These are phyloP conservation scores for Eristalis pertinax DNA, from an alignment of 2,888 invertebrate species.

Conservation along the genomic window DNA sequence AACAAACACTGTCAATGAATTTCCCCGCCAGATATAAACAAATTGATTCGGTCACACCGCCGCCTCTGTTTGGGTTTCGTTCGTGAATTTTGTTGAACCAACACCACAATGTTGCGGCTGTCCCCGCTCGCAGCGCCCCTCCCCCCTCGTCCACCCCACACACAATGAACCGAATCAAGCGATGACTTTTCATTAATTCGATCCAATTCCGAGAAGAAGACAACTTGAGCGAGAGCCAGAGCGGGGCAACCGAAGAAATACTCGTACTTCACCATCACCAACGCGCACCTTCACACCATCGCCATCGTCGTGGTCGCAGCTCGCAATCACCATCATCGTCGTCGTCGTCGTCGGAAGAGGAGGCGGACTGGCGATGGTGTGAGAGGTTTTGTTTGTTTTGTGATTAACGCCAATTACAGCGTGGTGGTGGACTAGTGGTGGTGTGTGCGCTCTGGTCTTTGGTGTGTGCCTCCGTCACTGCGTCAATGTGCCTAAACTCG, in stretches of 20 bases:
- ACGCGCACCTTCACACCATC: not conserved
- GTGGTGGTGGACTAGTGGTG: constrained; percentile 9
- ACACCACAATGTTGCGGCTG: not conserved
- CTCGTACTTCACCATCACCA: not conserved
- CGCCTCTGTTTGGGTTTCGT: constrained; percentile 19
- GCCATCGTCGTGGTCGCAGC: not conserved
- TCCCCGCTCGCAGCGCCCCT: not conserved
- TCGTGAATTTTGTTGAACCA: constrained; percentile 56
- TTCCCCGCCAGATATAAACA: constrained; percentile 55
- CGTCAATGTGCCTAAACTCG: constrained; percentile 55
- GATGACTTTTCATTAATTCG: constrained; percentile 64
- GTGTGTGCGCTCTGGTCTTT: not conserved
- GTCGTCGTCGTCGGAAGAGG: not conserved
- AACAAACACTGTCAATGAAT: constrained; percentile 47
- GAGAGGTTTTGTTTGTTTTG: constrained; percentile 58
- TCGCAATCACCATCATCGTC: not conserved
- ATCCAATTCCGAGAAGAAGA: constrained; percentile 58
- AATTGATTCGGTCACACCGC: constrained; percentile 58
- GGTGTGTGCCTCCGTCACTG: constrained; percentile 19
- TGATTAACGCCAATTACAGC: constrained; percentile 67
- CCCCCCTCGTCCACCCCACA: not conserved
- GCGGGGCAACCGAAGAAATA: constrained; percentile 15
- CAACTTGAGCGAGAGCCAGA: not conserved
- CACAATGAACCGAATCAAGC: constrained; percentile 44
- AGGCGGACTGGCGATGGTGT: constrained; percentile 17